phyloP scores from a whole-genome alignment of 2,797 vertebrate species.

The Enteromius radiatus region DNA sequence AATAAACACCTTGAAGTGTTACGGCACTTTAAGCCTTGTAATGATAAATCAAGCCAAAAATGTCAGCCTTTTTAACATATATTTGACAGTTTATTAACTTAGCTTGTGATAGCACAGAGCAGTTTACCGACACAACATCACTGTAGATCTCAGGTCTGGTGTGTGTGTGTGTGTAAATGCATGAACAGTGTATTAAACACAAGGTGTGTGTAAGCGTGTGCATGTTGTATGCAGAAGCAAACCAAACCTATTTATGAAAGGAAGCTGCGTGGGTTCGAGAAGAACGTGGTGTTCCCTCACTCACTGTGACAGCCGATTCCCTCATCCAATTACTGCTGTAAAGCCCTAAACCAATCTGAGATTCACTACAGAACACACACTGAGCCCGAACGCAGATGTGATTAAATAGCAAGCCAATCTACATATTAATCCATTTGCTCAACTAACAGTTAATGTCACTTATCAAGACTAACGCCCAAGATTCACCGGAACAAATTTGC shows the following conservation, averaged over 20 bases:
- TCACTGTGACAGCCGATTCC: slow-evolving; percentile 56
- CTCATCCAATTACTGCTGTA: slow-evolving; percentile 20
- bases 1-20: background rate
- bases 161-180: slow-evolving; percentile 2
- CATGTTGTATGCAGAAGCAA: slow-evolving; percentile 60
- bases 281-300: slow-evolving; percentile 43
- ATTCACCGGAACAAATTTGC: slow-evolving; percentile 3
- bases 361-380: slow-evolving; percentile 22
- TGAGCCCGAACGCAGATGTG: background rate
- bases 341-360: slow-evolving; percentile 15
- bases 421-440: slow-evolving; percentile 3
- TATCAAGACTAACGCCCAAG: slow-evolving; percentile 4
- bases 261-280: slow-evolving; percentile 57
- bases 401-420: slow-evolving; percentile 27
- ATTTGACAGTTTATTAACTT: background rate
- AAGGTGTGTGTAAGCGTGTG: slow-evolving; percentile 46
- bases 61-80: background rate
- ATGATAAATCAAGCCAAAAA: background rate
- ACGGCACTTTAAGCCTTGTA: background rate
- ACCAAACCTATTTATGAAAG: slow-evolving; percentile 69
- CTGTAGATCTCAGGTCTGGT: background rate
- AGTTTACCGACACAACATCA: background rate
- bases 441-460: slow-evolving; percentile 12
- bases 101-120: background rate
- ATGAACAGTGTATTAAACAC: background rate